phyloP scores from a whole-genome alignment of 2,888 invertebrate genomes.

The Ectemnius lituratus region DNA sequence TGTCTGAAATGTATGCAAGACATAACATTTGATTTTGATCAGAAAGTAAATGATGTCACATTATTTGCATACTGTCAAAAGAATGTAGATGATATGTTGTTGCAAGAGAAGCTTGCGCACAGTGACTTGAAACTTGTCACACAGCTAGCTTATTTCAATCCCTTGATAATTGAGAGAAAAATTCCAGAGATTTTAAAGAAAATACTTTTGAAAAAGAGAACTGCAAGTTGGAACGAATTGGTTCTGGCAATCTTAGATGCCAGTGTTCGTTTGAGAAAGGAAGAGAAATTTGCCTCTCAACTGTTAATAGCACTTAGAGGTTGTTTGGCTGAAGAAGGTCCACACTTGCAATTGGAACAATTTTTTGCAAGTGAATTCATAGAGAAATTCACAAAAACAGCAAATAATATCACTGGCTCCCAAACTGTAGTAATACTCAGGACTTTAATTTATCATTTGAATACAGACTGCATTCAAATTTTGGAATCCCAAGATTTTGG shows the following conservation, averaged over 20 bases:
- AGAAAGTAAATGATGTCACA: slow-evolving; percentile 59
- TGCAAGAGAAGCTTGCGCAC: slow-evolving; percentile 36
- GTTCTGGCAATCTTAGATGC: slow-evolving; percentile 63
- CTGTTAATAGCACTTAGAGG: slow-evolving; percentile 64
- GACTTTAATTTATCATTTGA: slow-evolving; percentile 67
- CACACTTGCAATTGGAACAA: slow-evolving; percentile 11
- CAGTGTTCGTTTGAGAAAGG: slow-evolving; percentile 65
- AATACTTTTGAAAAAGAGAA: slow-evolving; percentile 55
- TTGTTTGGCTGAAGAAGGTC: background rate
- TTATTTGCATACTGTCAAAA: slow-evolving; percentile 63
- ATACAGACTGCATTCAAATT: slow-evolving; percentile 56
- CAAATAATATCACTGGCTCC: slow-evolving; percentile 59
- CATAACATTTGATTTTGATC: slow-evolving; percentile 66
- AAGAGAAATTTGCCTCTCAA: slow-evolving; percentile 69
- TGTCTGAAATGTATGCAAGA: slow-evolving; percentile 58
- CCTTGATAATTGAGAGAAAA: slow-evolving; percentile 67
- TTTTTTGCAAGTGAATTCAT: slow-evolving; percentile 59
- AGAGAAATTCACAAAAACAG: slow-evolving; percentile 50
- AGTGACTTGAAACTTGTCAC: slow-evolving; percentile 61
- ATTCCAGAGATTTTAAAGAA: slow-evolving; percentile 61
- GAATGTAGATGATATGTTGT: slow-evolving; percentile 60
- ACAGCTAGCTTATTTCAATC: slow-evolving; percentile 67
- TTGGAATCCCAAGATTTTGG: slow-evolving; percentile 35
- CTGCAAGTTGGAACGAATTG: slow-evolving; percentile 49
- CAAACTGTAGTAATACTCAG: slow-evolving; percentile 61